A percentile compares a stretch with the other conserved stretches of the same genome.
Conservation (phyloP, 2,888 invertebrate species). For the Yponomeuta plumbellus region DNA sequence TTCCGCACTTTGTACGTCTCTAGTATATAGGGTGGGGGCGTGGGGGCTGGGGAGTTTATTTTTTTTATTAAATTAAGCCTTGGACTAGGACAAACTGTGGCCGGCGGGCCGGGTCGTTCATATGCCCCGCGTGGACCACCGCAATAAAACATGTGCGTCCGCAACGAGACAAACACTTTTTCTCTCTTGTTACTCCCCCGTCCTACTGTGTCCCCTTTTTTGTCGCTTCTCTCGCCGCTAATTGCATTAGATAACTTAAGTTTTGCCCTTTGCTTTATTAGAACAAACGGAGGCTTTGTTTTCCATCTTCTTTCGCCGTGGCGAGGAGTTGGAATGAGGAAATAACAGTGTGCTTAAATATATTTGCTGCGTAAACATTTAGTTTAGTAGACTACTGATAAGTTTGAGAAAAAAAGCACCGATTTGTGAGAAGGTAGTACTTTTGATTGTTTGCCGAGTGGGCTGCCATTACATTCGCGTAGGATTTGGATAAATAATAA, state of each 20-base stretch:
- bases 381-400: no score
- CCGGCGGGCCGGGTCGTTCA: constrained; percentile 37
- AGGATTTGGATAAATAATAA: no score
- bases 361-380: not conserved
- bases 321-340: not conserved
- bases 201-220: constrained; percentile 15
- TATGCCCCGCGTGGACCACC: constrained; percentile 33
- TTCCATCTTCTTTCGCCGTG: not conserved
- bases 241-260: constrained; percentile 11
- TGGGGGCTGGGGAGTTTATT: constrained; percentile 27
- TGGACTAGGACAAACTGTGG: constrained; percentile 50
- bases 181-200: not conserved
- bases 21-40: constrained; percentile 29
- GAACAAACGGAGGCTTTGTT: not conserved
- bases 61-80: constrained; percentile 54
- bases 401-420: no score
- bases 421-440: no score
- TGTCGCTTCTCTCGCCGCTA: constrained; percentile 3
- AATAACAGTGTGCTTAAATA: not conserved
- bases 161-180: constrained; percentile 13
- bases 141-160: constrained; percentile 41
- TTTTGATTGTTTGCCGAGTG: no score
- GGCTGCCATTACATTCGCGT: no score
- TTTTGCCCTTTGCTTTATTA: constrained; percentile 1
- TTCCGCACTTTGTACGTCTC: constrained; percentile 24